phyloP scores from a whole-genome alignment of 2,113 vertebrate species.

The Cricetomys ansorgei region DNA sequence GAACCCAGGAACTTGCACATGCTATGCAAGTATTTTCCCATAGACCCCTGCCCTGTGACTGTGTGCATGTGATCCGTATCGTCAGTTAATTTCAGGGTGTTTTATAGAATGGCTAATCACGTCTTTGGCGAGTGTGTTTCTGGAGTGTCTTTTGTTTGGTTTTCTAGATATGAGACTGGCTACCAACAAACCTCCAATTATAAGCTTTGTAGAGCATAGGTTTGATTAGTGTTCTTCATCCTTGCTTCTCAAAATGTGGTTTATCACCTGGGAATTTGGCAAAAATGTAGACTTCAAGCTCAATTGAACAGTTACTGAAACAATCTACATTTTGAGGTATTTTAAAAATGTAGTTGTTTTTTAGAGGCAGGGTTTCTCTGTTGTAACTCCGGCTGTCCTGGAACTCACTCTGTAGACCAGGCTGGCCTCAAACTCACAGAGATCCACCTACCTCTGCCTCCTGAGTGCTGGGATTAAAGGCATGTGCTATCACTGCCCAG shows the following conservation, averaged over 20 bases:
- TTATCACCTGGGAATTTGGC: not conserved
- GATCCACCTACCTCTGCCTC: no score
- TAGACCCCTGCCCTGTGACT: not conserved
- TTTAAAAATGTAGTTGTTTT: no score
- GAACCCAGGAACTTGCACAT: no score
- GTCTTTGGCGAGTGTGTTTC: slow-evolving; percentile 11
- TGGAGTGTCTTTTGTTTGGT: slow-evolving; percentile 23
- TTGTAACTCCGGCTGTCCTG: no score
- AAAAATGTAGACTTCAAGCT: not conserved
- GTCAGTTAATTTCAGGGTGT: not conserved
- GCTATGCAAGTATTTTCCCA: not conserved
- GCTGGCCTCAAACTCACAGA: no score
- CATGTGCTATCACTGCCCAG: no score
- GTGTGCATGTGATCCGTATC: not conserved
- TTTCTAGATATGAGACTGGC: slow-evolving; percentile 44
- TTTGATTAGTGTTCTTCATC: not conserved
- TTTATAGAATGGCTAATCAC: not conserved
- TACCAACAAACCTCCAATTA: not conserved
- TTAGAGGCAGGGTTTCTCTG: no score
- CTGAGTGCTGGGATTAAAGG: no score
- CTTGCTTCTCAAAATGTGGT: not conserved
- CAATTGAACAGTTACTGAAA: not conserved
- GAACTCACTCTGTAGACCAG: no score
- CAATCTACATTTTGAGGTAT: not conserved
- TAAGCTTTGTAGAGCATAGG: slow-evolving; percentile 28